These are phyloP conservation scores for Orientallactaga sibirica DNA, from an alignment of 2,797 vertebrate species.

Conservation along the genomic window DNA sequence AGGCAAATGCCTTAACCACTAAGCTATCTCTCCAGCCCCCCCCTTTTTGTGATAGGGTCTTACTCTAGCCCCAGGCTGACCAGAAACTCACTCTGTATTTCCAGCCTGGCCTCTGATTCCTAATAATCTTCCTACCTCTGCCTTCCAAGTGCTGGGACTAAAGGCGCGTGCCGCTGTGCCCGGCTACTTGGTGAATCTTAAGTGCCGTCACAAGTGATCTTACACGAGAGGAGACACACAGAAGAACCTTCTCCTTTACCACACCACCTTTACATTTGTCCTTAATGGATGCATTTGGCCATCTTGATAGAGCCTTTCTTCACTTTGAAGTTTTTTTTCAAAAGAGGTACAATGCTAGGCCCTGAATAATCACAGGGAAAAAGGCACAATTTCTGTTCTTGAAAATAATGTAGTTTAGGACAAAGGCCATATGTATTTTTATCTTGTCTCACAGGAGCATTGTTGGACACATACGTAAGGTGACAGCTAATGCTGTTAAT, in stretches of 20 bases:
- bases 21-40: too few species aligned
- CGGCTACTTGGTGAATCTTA: background rate
- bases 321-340: conserved; percentile 1
- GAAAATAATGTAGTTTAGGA: background rate
- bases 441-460: background rate
- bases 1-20: too few species aligned
- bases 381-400: background rate
- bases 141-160: too few species aligned
- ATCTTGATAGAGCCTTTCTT: background rate
- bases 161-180: too few species aligned
- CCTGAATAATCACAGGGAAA: background rate
- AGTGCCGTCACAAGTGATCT: background rate
- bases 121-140: too few species aligned
- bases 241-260: background rate
- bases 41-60: too few species aligned
- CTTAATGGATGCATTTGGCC: background rate
- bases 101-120: too few species aligned
- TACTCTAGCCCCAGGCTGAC: too few species aligned
- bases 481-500: background rate
- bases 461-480: background rate
- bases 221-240: background rate
- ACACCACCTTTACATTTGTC: background rate
- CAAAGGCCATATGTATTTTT: background rate
- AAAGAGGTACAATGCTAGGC: background rate
- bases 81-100: too few species aligned